phyloP scores from a whole-genome alignment of 92 coral and sea anemone genomes.

The Bergia sp. region DNA sequence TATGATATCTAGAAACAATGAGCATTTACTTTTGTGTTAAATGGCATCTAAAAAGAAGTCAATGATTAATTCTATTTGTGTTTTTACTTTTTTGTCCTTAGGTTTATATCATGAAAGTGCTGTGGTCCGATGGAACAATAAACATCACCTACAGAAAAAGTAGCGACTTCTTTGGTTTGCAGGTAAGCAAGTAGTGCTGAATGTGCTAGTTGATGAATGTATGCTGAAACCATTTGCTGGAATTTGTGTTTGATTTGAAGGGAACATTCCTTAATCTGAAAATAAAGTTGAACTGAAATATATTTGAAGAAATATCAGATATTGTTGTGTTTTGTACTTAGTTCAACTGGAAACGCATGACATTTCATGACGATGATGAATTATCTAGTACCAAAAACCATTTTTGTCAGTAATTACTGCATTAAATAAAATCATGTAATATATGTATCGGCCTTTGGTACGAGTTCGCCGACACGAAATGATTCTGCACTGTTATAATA shows the following conservation, averaged over 20 bases:
- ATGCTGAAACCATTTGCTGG: not conserved
- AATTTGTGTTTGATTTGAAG: not conserved
- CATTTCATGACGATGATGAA: not conserved
- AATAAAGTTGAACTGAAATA: too few species aligned
- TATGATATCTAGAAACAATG: too few species aligned
- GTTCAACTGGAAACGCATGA: too few species aligned
- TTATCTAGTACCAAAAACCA: not conserved
- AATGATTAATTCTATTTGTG: not conserved
- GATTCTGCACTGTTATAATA: not conserved
- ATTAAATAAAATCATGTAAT: too few species aligned
- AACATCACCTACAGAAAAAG: constrained; percentile 68
- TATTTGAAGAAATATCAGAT: not conserved
- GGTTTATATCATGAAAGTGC: constrained; percentile 69
- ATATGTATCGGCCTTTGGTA: not conserved
- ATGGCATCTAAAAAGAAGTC: not conserved
- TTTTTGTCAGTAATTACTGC: not conserved
- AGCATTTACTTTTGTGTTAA: too few species aligned
- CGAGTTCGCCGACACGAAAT: not conserved
- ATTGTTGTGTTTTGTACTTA: not conserved
- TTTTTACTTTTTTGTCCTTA: not conserved
- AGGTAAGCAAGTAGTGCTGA: constrained; percentile 34
- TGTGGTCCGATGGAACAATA: constrained; percentile 70
- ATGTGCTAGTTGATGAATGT: too few species aligned
- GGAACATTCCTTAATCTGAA: not conserved
- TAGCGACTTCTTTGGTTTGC: constrained; percentile 63